Conservation (phyloP, 2,797 vertebrate genomes). For the Danio choprae region DNA sequence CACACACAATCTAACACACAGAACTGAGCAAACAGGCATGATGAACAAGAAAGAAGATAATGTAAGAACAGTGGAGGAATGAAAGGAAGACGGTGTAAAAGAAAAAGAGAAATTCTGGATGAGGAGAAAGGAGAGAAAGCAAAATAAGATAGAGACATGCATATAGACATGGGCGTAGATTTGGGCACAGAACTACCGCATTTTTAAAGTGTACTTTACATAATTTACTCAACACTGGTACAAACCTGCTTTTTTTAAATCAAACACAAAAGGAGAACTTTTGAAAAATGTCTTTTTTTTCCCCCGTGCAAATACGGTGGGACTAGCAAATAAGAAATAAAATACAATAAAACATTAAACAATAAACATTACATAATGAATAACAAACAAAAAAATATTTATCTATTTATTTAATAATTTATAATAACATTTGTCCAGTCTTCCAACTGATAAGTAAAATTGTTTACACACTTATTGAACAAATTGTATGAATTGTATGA, state of each 20-base stretch:
- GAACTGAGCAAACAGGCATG: slow-evolving; percentile 25
- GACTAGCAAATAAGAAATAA: neutral
- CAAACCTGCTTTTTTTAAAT: neutral
- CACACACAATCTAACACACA: slow-evolving; percentile 35
- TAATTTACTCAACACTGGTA: neutral
- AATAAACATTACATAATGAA: no score
- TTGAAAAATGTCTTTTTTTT: neutral
- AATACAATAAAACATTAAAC: no score
- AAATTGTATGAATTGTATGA: no score
- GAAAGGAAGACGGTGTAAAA: slow-evolving; percentile 60
- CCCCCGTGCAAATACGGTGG: no score
- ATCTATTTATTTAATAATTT: no score
- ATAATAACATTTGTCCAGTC: no score
- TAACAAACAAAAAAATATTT: no score
- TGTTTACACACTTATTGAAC: no score
- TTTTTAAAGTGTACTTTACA: neutral
- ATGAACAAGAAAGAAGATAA: slow-evolving; percentile 7
- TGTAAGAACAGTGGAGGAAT: neutral
- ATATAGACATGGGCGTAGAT: slow-evolving; percentile 16
- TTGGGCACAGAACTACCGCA: neutral
- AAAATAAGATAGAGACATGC: slow-evolving; percentile 16
- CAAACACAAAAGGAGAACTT: neutral
- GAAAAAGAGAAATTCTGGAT: slow-evolving; percentile 29
- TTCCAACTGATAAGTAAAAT: no score
- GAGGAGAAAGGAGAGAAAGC: slow-evolving; percentile 63